Evolutionary conservation across 1,140 invertebrate genomes (phyloP).

Genomic region (Sycophila sp.): DNA sequence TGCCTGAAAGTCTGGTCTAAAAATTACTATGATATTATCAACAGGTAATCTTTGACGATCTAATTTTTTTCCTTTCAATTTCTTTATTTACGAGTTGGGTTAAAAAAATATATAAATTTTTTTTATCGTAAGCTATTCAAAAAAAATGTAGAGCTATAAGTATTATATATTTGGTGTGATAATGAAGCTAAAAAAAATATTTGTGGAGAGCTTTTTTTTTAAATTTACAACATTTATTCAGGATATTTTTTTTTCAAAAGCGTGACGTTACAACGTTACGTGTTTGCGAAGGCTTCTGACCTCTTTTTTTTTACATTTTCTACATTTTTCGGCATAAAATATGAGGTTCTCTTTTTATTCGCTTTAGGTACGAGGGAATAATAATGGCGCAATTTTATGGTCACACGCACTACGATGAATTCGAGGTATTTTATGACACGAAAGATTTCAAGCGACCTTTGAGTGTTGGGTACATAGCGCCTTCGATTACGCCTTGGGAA

Average conservation of each 20-base stretch:
- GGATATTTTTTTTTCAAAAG: too few species aligned
- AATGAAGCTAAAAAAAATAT: not conserved
- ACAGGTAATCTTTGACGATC: too few species aligned
- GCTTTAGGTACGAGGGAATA: slow-evolving; percentile 82
- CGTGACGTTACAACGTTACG: too few species aligned
- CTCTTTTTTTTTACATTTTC: too few species aligned
- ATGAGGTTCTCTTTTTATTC: not conserved
- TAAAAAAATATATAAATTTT: too few species aligned
- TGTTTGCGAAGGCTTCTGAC: too few species aligned
- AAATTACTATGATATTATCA: slow-evolving; percentile 91
- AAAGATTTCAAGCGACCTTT: slow-evolving; percentile 81
- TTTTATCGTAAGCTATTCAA: too few species aligned
- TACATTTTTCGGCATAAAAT: not conserved
- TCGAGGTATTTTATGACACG: slow-evolving; percentile 91
- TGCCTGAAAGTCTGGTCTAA: slow-evolving; percentile 91
- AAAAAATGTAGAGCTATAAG: too few species aligned
- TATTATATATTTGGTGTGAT: too few species aligned
- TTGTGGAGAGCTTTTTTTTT: not conserved
- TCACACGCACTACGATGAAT: slow-evolving; percentile 95
- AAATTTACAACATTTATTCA: too few species aligned
- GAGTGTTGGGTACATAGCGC: slow-evolving; percentile 90
- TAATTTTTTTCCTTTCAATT: too few species aligned
- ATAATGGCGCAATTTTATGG: slow-evolving; percentile 95
- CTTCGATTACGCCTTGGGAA: slow-evolving; percentile 91
- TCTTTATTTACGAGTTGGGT: too few species aligned